Evolutionary conservation across 2,888 invertebrate species (phyloP).

Genomic region (Euproctis similis): DNA sequence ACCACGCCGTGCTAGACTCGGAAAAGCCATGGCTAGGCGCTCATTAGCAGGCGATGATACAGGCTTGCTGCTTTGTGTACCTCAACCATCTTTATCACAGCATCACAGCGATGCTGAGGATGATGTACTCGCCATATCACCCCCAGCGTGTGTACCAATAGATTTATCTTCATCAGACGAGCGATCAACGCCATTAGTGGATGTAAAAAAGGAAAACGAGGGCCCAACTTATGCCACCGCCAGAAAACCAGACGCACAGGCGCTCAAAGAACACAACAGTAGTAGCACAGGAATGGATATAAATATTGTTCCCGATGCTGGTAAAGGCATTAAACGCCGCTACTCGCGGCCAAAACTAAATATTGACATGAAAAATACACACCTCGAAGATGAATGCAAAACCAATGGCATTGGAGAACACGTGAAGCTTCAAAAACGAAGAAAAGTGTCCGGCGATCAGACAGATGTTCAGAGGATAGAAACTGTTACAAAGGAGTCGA

Average conservation of each 20-base stretch:
- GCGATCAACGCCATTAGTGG: slow-evolving; percentile 57
- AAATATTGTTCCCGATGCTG: slow-evolving; percentile 36
- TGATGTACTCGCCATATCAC: slow-evolving; percentile 68
- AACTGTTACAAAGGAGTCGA: slow-evolving; percentile 47
- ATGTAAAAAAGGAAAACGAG: slow-evolving; percentile 68
- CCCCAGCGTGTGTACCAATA: slow-evolving; percentile 59
- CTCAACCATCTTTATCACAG: slow-evolving; percentile 41
- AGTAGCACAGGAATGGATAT: slow-evolving; percentile 36
- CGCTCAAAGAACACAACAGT: slow-evolving; percentile 56
- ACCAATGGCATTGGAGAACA: slow-evolving; percentile 72
- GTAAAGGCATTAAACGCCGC: slow-evolving; percentile 58
- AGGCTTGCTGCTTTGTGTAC: slow-evolving; percentile 56
- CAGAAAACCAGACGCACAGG: slow-evolving; percentile 60
- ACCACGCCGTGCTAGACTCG: slow-evolving; percentile 62
- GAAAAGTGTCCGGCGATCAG: slow-evolving; percentile 67
- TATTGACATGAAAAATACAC: slow-evolving; percentile 66
- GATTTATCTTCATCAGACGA: slow-evolving; percentile 70
- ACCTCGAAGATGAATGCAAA: slow-evolving; percentile 60
- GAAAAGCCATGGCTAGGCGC: slow-evolving; percentile 81
- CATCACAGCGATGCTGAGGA: slow-evolving; percentile 71
- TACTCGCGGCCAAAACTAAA: slow-evolving; percentile 66
- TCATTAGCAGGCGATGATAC: slow-evolving; percentile 74
- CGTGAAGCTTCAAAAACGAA: slow-evolving; percentile 69
- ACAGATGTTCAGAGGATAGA: slow-evolving; percentile 40
- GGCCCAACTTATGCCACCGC: slow-evolving; percentile 52